Conservation (phyloP, 2,797 vertebrate species). For the Danionella dracula region DNA sequence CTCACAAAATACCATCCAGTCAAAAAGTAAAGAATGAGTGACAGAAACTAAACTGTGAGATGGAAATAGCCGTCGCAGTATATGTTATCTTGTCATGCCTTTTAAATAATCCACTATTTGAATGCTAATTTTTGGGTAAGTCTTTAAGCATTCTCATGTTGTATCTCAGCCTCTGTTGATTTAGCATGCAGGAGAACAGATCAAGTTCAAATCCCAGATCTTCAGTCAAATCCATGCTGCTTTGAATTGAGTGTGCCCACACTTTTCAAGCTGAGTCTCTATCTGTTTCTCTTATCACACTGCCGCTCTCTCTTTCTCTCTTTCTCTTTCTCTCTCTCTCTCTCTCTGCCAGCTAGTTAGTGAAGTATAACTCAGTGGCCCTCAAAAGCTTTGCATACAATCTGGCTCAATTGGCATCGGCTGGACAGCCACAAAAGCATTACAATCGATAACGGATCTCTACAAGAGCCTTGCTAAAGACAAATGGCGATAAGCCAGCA, state of each 20-base stretch:
- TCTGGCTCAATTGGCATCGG: neutral
- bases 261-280: neutral
- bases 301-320: too few species aligned
- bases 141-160: neutral
- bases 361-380: slow-evolving; percentile 1
- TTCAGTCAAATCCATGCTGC: neutral
- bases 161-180: neutral
- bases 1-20: too few species aligned
- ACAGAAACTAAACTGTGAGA: too few species aligned
- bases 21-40: too few species aligned
- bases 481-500: slow-evolving; percentile 18
- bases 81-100: too few species aligned
- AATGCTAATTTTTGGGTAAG: neutral
- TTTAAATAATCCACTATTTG: too few species aligned
- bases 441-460: slow-evolving; percentile 3
- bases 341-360: slow-evolving; percentile 9
- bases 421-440: neutral
- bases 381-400: slow-evolving; percentile 37
- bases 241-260: slow-evolving; percentile 22
- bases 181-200: neutral
- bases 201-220: neutral
- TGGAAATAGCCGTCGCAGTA: too few species aligned
- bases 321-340: too few species aligned
- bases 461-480: neutral
- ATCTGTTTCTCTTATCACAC: slow-evolving; percentile 14